These are phyloP conservation scores for Aurelia sp. DNA, from an alignment of 30 jellyfish, hydroid and myxozoan genomes.

Conservation along the genomic window DNA sequence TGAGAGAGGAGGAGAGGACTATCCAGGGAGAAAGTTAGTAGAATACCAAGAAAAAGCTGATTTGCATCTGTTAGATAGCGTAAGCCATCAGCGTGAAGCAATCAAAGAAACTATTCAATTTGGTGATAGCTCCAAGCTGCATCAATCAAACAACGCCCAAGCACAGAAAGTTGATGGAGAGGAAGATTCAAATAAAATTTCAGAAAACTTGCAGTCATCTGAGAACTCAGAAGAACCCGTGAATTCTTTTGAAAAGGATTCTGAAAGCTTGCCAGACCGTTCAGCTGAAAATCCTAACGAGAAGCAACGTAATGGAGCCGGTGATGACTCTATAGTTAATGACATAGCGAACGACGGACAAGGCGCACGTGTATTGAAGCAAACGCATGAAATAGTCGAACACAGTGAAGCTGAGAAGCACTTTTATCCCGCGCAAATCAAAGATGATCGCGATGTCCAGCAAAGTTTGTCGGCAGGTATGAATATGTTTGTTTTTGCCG, in stretches of 20 bases:
- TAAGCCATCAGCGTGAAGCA: too few species aligned
- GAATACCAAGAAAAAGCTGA: background rate
- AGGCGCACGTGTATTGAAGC: background rate
- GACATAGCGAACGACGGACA: too few species aligned
- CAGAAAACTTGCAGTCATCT: background rate
- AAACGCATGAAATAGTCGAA: background rate
- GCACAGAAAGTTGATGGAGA: background rate
- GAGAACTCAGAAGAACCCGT: background rate
- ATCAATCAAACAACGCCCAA: background rate
- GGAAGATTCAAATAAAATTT: background rate
- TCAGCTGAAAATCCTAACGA: background rate
- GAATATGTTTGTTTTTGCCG: background rate
- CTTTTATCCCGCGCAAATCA: slow-evolving; percentile 30
- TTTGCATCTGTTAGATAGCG: background rate
- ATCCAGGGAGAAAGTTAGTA: background rate
- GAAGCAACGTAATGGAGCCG: background rate
- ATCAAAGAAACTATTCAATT: too few species aligned
- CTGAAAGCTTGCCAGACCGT: background rate
- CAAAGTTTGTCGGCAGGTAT: slow-evolving; percentile 41
- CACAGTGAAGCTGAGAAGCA: slow-evolving; percentile 10
- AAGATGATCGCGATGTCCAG: slow-evolving; percentile 51
- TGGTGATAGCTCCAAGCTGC: background rate
- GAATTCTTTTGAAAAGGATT: background rate
- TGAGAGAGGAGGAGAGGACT: background rate
- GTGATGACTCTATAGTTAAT: too few species aligned